Evolutionary conservation across 2,113 vertebrate species (phyloP).

Genomic region (Poeciliopsis retropinna): DNA sequence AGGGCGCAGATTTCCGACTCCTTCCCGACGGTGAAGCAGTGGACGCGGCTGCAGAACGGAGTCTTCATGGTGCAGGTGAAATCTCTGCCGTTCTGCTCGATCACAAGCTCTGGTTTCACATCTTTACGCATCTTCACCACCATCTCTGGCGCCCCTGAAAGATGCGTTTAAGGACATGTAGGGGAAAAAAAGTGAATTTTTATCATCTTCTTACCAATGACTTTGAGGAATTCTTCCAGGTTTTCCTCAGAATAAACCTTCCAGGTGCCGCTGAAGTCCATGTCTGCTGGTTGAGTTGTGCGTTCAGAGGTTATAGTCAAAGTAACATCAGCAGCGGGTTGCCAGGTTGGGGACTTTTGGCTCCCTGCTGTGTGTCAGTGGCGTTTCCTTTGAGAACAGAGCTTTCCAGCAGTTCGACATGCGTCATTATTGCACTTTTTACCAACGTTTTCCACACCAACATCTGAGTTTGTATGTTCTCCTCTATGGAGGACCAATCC

Average conservation of each 20-base stretch:
- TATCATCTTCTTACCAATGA: constrained; percentile 75
- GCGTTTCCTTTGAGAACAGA: constrained; percentile 35
- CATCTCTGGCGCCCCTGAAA: constrained; percentile 79
- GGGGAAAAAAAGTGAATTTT: accelerated
- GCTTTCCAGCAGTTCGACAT: neutral
- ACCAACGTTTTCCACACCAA: neutral
- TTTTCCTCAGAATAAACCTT: constrained; percentile 85
- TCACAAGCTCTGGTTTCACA: constrained; percentile 81
- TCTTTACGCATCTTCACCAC: constrained; percentile 81
- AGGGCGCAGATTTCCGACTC: constrained; percentile 79
- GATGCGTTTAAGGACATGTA: neutral
- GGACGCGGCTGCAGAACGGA: constrained; percentile 72
- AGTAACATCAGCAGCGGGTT: constrained; percentile 36
- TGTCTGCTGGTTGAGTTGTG: constrained; percentile 36
- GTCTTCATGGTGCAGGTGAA: constrained; percentile 84
- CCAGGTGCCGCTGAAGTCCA: constrained; percentile 87
- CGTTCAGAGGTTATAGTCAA: constrained; percentile 5
- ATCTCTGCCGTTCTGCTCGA: constrained; percentile 82
- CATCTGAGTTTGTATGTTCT: too few relatives aligned
- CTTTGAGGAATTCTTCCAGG: constrained; percentile 81
- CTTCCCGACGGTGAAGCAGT: constrained; percentile 82
- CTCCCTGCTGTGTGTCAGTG: constrained; percentile 67
- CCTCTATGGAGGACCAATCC: too few relatives aligned
- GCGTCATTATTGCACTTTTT: neutral
- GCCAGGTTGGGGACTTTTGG: constrained; percentile 60